Percentiles rank a stretch among this genome's conserved stretches.
phyloP scores from a whole-genome alignment of 1,140 invertebrate genomes.

The Heliconius hermathena region DNA sequence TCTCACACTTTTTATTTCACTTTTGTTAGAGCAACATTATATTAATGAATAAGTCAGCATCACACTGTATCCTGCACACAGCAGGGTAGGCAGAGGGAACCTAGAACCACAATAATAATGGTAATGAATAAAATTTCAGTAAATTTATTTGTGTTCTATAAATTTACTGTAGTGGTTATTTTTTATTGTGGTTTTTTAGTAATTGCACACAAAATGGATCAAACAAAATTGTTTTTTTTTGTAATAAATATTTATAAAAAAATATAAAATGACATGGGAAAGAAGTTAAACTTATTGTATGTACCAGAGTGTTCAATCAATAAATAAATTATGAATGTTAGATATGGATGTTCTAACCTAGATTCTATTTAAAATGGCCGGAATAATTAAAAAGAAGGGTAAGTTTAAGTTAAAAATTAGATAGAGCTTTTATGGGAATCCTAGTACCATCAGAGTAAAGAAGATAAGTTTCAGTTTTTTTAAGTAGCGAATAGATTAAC shows the following conservation, averaged over 20 bases:
- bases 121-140: too few species aligned
- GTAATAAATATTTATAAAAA: too few species aligned
- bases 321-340: neutral
- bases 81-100: too few species aligned
- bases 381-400: conserved; percentile 66
- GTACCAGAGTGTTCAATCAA: neutral
- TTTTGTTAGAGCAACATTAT: too few species aligned
- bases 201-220: too few species aligned
- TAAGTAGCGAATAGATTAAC: conserved; percentile 15
- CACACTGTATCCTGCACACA: too few species aligned
- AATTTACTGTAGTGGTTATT: too few species aligned
- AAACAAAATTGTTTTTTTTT: too few species aligned
- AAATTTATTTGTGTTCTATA: too few species aligned
- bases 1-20: neutral
- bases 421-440: neutral
- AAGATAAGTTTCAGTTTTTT: neutral
- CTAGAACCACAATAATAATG: too few species aligned
- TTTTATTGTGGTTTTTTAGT: too few species aligned
- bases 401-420: neutral
- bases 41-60: too few species aligned
- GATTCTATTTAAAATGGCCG: conserved; percentile 76
- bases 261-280: neutral
- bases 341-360: conserved; percentile 21
- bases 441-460: conserved; percentile 10
- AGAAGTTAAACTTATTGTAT: neutral